Base-by-base conservation (phyloP, 2,113 vertebrate species). In the Egretta garzetta region DNA sequence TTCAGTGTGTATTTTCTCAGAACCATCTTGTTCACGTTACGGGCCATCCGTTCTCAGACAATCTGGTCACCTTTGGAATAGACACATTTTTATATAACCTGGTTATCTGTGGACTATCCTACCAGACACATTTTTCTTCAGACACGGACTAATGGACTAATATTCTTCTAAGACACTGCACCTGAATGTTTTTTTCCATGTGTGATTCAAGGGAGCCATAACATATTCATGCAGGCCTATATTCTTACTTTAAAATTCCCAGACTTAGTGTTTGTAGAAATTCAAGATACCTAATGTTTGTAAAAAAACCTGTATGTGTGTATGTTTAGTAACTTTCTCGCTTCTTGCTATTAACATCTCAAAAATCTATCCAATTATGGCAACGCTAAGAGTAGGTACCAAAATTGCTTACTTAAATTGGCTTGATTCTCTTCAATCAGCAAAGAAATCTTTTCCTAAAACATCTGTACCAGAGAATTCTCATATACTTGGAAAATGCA, bases 41-140 rank as follows among this genome's bases (percentile, higher is more conserved):
- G 52, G 32, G 14, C 24, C 18, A 62, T n/a, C 7, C 10, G 1
- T 77, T 84, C 37, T 43, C 41, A 74, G 76, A 52, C 18, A 58
- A 35, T 71, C 45, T 63, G 30, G 16, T 53, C 47, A 77, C 28
- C n/a, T 53, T 33, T 70, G 24, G 63, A 80, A 12, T 22, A 72
- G 53, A 37, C 9, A 41, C 4, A 19, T 75, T 87, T 87, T 71
- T 59, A 41, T 55, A 41, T 24, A 79, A 71, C 8, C 30, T 80
- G 3, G 0, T 73, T 28, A 59, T 59, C 28, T 80, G 28, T 67
- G 33, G 49, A 19, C 35, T 91, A 17, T 66, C 20, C 22, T 71
- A 50, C 17, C 1, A 1, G 41, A 1, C 4, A 28, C 1, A 0
- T 4, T 53, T 67, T 73, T 76, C 45, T 91, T 80, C 59, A 88